These are phyloP conservation scores for Chelonia mydas DNA, from an alignment of 2,797 vertebrate species.

Conservation along the genomic window DNA sequence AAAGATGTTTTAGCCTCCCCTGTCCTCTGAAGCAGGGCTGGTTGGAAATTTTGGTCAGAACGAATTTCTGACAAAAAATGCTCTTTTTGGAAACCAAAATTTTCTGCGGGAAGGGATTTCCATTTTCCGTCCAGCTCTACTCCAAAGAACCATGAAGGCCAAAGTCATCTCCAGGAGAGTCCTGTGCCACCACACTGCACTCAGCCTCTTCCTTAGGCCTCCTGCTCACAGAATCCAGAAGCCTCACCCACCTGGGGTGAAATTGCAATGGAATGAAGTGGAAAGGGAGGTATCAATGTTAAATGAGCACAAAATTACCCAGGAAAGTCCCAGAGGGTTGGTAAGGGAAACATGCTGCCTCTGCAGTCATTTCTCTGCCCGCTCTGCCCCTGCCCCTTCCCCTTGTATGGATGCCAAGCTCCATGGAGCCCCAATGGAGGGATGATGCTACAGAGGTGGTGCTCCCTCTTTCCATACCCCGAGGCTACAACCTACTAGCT, in stretches of 20 bases:
- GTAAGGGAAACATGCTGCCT: no score
- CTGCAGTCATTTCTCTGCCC: no score
- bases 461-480: rapidly evolving
- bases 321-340: no score
- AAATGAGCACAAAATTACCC: no score
- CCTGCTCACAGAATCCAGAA: neutral
- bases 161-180: neutral
- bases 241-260: no score
- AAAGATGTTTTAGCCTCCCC: neutral
- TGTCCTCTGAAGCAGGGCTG: neutral
- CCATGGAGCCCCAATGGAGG: neutral
- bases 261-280: no score
- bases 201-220: neutral
- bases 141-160: neutral
- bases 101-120: neutral
- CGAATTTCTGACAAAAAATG: neutral
- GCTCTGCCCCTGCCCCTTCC: neutral
- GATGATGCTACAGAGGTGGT: neutral
- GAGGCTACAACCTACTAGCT: neutral
- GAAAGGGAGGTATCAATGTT: no score
- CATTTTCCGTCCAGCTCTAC: neutral
- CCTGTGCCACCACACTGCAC: neutral
- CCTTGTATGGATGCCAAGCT: neutral
- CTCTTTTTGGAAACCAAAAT: neutral
- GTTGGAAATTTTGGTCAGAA: neutral